Base-by-base conservation (phyloP, 2,888 invertebrate genomes). In the Pammene aurita region DNA sequence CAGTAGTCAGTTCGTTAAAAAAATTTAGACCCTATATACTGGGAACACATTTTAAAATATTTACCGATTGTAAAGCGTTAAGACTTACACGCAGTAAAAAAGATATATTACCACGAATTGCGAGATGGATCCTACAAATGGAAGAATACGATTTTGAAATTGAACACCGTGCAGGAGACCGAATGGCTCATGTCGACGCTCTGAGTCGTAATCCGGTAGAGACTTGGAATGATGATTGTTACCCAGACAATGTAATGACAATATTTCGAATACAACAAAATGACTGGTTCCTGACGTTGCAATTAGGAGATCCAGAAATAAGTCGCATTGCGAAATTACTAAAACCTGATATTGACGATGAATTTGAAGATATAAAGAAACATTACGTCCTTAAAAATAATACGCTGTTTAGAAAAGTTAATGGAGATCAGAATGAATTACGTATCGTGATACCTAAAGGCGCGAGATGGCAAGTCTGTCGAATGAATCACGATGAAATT, bases 401-500 rank as follows among this genome's bases (percentile, higher is more conserved):
- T 14, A 63, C 50, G 58, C 34, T 69, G 7, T 69, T 26, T 34
- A 18, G 63, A 18, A 62, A 48, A 16, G 11, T 65, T 14, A 61
- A 57, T n/a, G 71, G 70, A 11, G 35, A 35, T 35, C 35, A 4
- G 7, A 67, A 67, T 16, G 50, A 64, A 34, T 13, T 67, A 56
- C 71, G 71, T 54, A 83, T 80, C 79, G 76, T 78, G 2, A 82
- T 80, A 11, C 80, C 81, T 2, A 70, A 71, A 11, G 71, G 71
- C 0, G 71, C 73, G 0, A 74, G 78, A 0, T 75, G 66, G 58
- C 74, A 78, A 55, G n/a, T n/a, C n/a, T n/a, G n/a, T n/a, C n/a
- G n/a, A n/a, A n/a, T n/a, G n/a, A n/a, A n/a, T n/a, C n/a, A 35
- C 35, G 35, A 35, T 7, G 80, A 83, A 11, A 63, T 77, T 9